Conservation (phyloP, 2,888 invertebrate genomes). For the Thymelicus acteon region DNA sequence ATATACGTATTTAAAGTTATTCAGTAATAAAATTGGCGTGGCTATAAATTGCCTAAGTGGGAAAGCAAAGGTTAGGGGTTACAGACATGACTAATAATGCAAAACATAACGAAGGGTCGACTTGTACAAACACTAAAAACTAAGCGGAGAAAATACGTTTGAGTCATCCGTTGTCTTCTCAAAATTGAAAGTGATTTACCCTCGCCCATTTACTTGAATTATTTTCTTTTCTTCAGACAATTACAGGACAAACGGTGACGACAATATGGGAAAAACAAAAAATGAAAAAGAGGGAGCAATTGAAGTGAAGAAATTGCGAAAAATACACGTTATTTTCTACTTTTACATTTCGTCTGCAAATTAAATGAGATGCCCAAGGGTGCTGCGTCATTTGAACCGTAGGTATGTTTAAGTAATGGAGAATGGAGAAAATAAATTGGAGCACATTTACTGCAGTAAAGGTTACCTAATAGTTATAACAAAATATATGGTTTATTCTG, state of each 20-base stretch:
- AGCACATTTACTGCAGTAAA: background rate
- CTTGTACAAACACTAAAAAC: too few relatives aligned
- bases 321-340: background rate
- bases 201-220: background rate
- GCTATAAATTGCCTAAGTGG: too few relatives aligned
- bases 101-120: too few relatives aligned
- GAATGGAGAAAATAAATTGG: background rate
- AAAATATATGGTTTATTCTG: background rate
- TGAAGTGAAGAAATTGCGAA: background rate
- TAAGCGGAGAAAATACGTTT: too few relatives aligned
- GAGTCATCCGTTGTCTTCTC: too few relatives aligned
- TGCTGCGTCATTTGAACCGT: background rate
- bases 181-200: too few relatives aligned
- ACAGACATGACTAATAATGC: too few relatives aligned
- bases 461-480: background rate
- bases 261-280: background rate
- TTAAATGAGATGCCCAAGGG: background rate
- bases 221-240: background rate
- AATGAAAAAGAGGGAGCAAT: background rate
- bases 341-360: background rate
- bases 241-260: background rate
- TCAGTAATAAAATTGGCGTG: too few relatives aligned
- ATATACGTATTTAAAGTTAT: too few relatives aligned
- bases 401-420: background rate
- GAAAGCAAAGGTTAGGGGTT: too few relatives aligned